Percentiles rank a stretch among this genome's conserved stretches.
Evolutionary conservation across 1,140 invertebrate genomes (phyloP).

Genomic region (Caerostris extrusa): DNA sequence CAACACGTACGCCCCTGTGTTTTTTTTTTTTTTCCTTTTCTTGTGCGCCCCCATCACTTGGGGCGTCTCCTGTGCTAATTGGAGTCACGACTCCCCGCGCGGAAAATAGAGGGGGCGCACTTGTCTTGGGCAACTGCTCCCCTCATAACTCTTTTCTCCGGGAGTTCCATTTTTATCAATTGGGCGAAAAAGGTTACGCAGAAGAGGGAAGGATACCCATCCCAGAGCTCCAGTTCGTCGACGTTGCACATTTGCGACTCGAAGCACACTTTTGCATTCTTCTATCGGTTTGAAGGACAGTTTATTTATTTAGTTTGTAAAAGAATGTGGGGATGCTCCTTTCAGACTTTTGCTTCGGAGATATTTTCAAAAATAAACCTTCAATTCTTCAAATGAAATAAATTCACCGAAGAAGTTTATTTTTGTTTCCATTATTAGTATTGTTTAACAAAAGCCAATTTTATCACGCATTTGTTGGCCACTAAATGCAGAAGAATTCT

Average conservation of each 20-base stretch:
- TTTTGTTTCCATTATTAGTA: neutral
- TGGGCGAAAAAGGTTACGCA: neutral
- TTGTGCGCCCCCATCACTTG: neutral
- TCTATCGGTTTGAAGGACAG: too few species aligned
- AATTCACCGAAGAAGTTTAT: neutral
- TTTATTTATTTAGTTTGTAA: too few species aligned
- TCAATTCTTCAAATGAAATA: neutral
- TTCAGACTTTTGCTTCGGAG: neutral
- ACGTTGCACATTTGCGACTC: too few species aligned
- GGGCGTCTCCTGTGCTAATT: neutral
- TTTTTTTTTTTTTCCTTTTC: neutral
- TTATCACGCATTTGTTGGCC: too few species aligned
- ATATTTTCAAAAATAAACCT: neutral
- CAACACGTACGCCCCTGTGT: neutral
- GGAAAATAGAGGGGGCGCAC: neutral
- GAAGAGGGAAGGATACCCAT: neutral
- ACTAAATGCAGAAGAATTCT: too few species aligned
- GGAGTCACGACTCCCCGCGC: neutral
- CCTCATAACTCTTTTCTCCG: neutral
- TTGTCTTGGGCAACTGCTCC: conserved; percentile 24
- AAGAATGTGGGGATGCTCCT: too few species aligned
- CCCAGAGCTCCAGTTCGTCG: neutral
- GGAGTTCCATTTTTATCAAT: neutral
- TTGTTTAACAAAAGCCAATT: too few species aligned
- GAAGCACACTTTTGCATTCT: too few species aligned